Evolutionary conservation across 2,888 invertebrate genomes (phyloP).

Genomic region (Monopis laevigella): DNA sequence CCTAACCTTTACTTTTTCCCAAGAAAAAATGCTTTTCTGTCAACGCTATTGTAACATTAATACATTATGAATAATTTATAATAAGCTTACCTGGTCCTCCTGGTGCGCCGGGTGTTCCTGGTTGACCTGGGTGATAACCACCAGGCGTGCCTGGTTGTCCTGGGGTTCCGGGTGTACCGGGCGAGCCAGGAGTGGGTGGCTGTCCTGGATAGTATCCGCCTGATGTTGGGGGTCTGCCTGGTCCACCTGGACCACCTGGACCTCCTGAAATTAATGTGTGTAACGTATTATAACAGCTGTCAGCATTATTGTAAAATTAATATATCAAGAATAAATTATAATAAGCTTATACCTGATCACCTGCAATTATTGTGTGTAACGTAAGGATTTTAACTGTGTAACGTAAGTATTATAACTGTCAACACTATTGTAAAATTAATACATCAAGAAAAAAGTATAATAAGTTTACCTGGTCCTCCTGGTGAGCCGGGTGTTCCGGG

Average conservation of each 20-base stretch:
- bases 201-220: conserved; percentile 10
- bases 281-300: conserved; percentile 12
- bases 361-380: conserved; percentile 19
- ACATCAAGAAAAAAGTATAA: no score
- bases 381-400: no score
- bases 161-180: conserved; percentile 22
- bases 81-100: conserved; percentile 17
- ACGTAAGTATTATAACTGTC: no score
- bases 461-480: conserved; percentile 21
- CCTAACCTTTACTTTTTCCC: no score
- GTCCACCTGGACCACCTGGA: conserved; percentile 23
- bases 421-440: no score
- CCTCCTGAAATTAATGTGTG: conserved; percentile 12
- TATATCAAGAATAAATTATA: neutral
- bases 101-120: conserved; percentile 44
- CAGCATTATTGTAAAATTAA: no score
- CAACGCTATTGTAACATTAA: no score
- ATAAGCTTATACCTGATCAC: conserved; percentile 4
- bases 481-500: conserved; percentile 16
- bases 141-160: conserved; percentile 34
- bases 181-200: conserved; percentile 35
- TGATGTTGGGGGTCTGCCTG: conserved; percentile 20
- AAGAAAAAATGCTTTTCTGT: no score
- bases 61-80: no score
- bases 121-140: conserved; percentile 54